These are phyloP conservation scores for Bombus sylvicola DNA, from an alignment of 1,140 invertebrate genomes.

Conservation along the genomic window DNA sequence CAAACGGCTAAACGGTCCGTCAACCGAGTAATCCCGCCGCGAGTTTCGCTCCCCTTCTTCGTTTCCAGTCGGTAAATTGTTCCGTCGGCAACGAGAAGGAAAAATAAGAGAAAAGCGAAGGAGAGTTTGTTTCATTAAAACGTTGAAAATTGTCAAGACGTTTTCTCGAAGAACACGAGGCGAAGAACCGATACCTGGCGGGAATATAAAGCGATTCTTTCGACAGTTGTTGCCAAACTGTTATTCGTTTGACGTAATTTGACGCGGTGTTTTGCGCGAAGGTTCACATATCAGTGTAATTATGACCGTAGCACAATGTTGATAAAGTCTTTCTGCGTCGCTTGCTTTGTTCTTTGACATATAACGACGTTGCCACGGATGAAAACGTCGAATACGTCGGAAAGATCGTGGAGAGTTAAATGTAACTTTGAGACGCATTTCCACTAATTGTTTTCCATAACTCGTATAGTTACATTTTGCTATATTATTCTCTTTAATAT, in stretches of 20 bases:
- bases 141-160: not conserved
- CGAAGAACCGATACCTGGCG: no score
- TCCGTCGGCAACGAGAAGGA: conserved; percentile 11
- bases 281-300: not conserved
- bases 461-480: not conserved
- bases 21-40: conserved; percentile 2
- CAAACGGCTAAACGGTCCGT: conserved; percentile 29
- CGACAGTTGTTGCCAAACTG: not conserved
- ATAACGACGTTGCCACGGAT: not conserved
- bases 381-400: not conserved
- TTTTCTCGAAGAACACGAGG: no score
- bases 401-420: not conserved
- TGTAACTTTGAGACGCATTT: not conserved
- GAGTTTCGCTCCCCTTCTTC: not conserved
- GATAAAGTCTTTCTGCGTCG: not conserved
- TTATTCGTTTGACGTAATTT: not conserved
- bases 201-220: not conserved
- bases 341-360: not conserved
- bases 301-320: not conserved
- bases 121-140: conserved; percentile 1
- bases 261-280: not conserved
- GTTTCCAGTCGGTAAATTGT: conserved; percentile 27
- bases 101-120: no score
- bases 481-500: not conserved
- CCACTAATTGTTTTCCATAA: not conserved